Conservation (phyloP, 2,888 invertebrate genomes). For the Anarsia innoxiella region DNA sequence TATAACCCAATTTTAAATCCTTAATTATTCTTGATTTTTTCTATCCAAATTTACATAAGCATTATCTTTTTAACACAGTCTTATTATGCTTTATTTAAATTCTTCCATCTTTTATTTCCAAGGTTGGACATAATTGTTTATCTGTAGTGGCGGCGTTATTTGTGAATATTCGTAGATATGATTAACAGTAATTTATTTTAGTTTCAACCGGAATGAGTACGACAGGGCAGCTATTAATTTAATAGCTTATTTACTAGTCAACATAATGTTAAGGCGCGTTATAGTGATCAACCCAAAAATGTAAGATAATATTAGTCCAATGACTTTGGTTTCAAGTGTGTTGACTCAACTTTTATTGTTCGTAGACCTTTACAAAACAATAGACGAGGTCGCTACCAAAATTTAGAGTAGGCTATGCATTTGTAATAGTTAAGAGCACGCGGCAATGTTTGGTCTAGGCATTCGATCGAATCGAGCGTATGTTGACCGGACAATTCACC, state of each 20-base stretch:
- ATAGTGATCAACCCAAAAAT: conserved; percentile 2
- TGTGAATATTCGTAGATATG: too few species aligned
- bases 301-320: conserved; percentile 1
- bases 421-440: conserved; percentile 50
- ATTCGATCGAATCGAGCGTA: conserved; percentile 52
- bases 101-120: too few species aligned
- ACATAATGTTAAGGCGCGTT: not conserved
- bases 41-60: too few species aligned
- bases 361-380: conserved; percentile 28
- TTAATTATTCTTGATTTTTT: too few species aligned
- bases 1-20: too few species aligned
- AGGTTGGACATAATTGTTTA: too few species aligned
- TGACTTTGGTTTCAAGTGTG: conserved; percentile 1
- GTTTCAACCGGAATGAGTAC: too few species aligned
- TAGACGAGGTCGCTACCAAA: conserved; percentile 33
- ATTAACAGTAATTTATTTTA: too few species aligned
- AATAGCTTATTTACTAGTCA: not conserved
- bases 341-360: conserved; percentile 22
- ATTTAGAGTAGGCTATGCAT: conserved; percentile 28
- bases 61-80: too few species aligned
- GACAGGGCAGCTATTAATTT: not conserved
- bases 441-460: conserved; percentile 66
- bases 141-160: too few species aligned
- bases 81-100: too few species aligned
- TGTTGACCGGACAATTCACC: conserved; percentile 71